Percentiles rank a stretch among this genome's conserved stretches.
Evolutionary conservation across 2,113 vertebrate genomes (phyloP).

Genomic region (Protobothrops mucrosquamatus): DNA sequence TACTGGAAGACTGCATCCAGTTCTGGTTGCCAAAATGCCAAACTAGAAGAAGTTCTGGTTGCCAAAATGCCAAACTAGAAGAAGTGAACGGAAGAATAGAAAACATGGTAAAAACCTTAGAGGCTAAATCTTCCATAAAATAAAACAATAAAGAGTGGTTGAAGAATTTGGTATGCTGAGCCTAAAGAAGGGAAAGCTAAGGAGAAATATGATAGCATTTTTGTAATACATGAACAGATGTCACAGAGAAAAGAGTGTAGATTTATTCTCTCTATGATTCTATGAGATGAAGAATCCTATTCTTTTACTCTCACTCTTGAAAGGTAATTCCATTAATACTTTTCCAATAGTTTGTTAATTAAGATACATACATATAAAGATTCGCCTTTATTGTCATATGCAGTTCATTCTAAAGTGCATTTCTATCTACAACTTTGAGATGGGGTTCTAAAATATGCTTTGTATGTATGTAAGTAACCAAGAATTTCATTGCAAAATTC

Average conservation of each 20-base stretch:
- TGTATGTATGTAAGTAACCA: neutral
- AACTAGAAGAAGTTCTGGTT: neutral
- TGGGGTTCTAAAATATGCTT: neutral
- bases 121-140: neutral
- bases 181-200: neutral
- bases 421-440: neutral
- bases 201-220: neutral
- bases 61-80: neutral
- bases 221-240: neutral
- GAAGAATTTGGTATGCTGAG: neutral
- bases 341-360: neutral
- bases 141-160: neutral
- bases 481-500: neutral
- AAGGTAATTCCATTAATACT: neutral
- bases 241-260: neutral
- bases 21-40: neutral
- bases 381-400: neutral
- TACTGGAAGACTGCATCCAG: neutral
- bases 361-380: neutral
- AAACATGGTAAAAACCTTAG: neutral
- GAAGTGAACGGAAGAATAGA: neutral
- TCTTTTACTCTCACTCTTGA: neutral
- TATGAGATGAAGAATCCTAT: neutral
- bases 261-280: neutral
- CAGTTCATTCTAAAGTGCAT: neutral